phyloP scores from a whole-genome alignment of 2,113 vertebrate genomes.

The Emydura subglobosa region DNA sequence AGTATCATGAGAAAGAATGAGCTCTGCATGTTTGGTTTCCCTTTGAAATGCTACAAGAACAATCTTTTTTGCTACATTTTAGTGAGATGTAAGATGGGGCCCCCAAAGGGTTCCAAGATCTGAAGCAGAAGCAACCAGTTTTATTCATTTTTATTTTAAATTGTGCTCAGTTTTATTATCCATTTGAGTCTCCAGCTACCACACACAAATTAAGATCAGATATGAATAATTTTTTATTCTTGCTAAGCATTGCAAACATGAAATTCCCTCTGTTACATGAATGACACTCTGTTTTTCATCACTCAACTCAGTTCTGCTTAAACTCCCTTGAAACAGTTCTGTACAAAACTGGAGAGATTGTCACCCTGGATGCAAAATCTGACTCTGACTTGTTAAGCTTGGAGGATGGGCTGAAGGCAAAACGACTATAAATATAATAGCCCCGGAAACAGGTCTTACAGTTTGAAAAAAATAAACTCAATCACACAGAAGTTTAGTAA shows the following conservation, averaged over 20 bases:
- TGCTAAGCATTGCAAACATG: conserved; percentile 11
- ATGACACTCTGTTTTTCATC: not conserved
- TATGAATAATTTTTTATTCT: conserved; percentile 16
- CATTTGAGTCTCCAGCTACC: conserved; percentile 26
- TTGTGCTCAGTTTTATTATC: conserved; percentile 18
- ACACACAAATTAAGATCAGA: conserved; percentile 36
- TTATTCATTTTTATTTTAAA: conserved; percentile 45
- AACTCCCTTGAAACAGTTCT: not conserved
- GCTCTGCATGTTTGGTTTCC: conserved; percentile 25
- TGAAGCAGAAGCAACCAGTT: conserved; percentile 34
- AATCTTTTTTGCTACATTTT: conserved; percentile 45
- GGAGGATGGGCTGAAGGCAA: not conserved
- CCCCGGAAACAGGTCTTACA: not conserved
- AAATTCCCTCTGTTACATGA: not conserved
- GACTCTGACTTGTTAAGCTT: not conserved
- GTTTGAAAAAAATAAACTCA: not conserved
- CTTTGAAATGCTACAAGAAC: conserved; percentile 63
- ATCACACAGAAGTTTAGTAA: not conserved
- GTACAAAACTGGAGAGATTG: not conserved
- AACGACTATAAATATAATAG: not conserved
- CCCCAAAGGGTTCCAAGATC: conserved; percentile 6
- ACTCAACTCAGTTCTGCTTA: not conserved
- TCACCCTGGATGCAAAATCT: not conserved
- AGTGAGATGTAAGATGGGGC: not conserved
- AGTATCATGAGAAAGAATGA: conserved; percentile 16